Conservation (phyloP, 2,113 vertebrate species). For the Cynocephalus volans region DNA sequence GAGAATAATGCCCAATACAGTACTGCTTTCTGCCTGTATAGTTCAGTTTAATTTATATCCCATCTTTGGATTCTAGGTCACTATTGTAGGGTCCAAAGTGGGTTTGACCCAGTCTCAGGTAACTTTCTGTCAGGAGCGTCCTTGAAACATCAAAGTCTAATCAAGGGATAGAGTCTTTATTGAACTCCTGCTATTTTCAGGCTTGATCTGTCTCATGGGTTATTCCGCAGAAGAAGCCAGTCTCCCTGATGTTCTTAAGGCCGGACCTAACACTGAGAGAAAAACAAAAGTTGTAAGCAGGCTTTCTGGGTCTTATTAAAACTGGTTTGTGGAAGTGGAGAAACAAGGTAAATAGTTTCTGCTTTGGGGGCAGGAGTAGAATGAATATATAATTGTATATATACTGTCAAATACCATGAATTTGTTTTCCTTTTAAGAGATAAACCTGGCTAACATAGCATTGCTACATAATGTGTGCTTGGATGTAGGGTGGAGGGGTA, state of each 20-base stretch:
- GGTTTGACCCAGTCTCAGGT: not conserved
- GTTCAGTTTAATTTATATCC: not conserved
- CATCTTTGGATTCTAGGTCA: not conserved
- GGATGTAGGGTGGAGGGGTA: not conserved
- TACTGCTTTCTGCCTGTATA: not conserved
- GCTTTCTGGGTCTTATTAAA: constrained; percentile 20
- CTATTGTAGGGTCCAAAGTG: not conserved
- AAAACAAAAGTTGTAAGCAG: not conserved
- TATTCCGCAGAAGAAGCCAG: not conserved
- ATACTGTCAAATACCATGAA: not conserved
- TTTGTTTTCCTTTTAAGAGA: not conserved
- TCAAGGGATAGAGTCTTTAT: not conserved
- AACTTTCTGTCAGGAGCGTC: not conserved
- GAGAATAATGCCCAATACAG: not conserved
- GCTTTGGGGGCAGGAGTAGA: not conserved
- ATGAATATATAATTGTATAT: too few species aligned
- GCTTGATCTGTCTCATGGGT: not conserved
- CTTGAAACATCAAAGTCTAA: not conserved
- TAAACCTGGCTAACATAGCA: not conserved
- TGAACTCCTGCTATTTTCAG: not conserved
- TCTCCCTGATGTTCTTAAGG: not conserved
- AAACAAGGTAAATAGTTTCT: not conserved
- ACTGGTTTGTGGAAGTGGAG: not conserved
- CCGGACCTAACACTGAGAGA: not conserved
- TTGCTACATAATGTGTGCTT: not conserved